phyloP scores from a whole-genome alignment of 1,140 invertebrate genomes.

The Pseudobourletiella spinata region DNA sequence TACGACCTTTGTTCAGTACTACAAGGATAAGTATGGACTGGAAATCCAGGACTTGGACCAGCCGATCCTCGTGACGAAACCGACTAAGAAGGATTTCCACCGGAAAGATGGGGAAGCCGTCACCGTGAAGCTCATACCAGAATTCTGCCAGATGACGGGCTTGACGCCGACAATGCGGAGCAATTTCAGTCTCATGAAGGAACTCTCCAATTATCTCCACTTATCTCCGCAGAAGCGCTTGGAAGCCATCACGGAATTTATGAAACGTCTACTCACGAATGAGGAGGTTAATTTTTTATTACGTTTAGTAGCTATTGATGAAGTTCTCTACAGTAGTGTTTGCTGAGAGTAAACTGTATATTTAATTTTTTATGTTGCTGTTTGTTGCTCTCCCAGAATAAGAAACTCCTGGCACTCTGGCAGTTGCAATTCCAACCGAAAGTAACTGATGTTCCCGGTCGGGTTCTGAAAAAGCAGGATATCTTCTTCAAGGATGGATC shows the following conservation, averaged over 20 bases:
- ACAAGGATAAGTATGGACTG: constrained; percentile 58
- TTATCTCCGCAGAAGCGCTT: constrained; percentile 41
- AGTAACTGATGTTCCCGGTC: constrained; percentile 62
- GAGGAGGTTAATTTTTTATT: no score
- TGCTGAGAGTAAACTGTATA: no score
- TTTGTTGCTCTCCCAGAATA: no score
- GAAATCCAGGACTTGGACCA: constrained; percentile 46
- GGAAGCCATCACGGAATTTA: constrained; percentile 28
- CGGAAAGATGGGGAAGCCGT: background rate
- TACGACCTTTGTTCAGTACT: constrained; percentile 69
- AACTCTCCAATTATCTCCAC: constrained; percentile 38
- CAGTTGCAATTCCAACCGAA: no score
- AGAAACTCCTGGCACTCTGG: no score
- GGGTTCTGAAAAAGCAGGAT: no score
- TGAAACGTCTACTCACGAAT: constrained; percentile 13
- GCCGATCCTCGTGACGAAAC: constrained; percentile 19
- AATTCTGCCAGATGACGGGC: constrained; percentile 42
- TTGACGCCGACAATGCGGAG: constrained; percentile 36
- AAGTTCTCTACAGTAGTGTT: no score
- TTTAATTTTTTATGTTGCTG: no score
- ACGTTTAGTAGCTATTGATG: no score
- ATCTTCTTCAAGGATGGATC: no score
- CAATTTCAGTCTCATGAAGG: constrained; percentile 38
- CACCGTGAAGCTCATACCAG: constrained; percentile 37
- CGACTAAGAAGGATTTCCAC: constrained; percentile 9